A percentile compares a stretch with the other conserved stretches of the same genome.
Conservation (phyloP, 1,140 invertebrate genomes). For the Magallana ariakensis region DNA sequence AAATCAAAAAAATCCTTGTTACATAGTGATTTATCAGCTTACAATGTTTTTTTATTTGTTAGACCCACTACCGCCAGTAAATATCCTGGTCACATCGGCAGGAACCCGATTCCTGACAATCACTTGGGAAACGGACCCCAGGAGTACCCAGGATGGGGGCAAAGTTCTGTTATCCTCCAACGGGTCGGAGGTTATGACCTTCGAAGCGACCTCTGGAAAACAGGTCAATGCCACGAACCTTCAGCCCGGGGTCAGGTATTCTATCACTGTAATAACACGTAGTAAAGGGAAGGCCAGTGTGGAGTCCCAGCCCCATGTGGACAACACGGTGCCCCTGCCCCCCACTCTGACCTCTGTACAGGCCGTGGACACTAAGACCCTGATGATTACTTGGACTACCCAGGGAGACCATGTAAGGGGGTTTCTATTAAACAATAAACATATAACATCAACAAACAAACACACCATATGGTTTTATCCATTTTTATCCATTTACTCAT, state of each 20-base stretch:
- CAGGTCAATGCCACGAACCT: conserved; percentile 61
- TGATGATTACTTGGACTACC: conserved; percentile 56
- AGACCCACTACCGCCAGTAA: conserved; percentile 63
- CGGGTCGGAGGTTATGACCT: conserved; percentile 45
- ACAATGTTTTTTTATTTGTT: conserved; percentile 16
- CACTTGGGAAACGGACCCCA: conserved; percentile 57
- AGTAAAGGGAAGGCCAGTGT: conserved; percentile 55
- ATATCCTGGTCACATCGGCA: conserved; percentile 50
- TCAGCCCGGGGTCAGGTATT: conserved; percentile 59
- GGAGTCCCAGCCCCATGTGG: conserved; percentile 43
- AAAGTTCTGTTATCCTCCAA: conserved; percentile 42
- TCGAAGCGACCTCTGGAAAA: conserved; percentile 12
- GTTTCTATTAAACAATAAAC: not conserved
- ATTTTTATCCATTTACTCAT: too few relatives aligned
- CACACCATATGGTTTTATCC: conserved; percentile 25
- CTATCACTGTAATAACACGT: conserved; percentile 56
- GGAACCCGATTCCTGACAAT: conserved; percentile 59
- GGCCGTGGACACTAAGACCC: conserved; percentile 54
- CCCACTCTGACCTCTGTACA: conserved; percentile 53
- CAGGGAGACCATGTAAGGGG: conserved; percentile 54
- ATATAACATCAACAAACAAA: too few relatives aligned
- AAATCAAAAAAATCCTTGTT: too few relatives aligned
- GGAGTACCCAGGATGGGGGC: conserved; percentile 50
- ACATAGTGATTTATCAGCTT: too few relatives aligned
- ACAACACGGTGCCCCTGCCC: conserved; percentile 61